Base-by-base conservation (phyloP, 2,888 invertebrate genomes). In the Hypomecis punctinalis region DNA sequence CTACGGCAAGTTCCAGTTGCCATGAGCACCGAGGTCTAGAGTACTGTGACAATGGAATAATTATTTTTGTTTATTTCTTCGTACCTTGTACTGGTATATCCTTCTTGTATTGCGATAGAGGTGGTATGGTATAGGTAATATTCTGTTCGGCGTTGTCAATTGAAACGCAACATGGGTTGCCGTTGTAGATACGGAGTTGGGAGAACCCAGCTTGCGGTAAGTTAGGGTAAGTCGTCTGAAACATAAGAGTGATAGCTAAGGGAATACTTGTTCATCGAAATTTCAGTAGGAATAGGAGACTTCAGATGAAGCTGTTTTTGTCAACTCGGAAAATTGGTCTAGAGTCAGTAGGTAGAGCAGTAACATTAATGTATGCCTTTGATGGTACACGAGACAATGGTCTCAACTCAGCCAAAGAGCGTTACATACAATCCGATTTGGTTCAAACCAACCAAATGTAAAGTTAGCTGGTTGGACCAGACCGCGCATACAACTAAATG, bases 141-240 rank as follows among this genome's bases (percentile, higher is more conserved):
- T 85, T 85, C 33, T 80, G 71, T 85, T 65, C 87, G 61, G 94
- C 93, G 46, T 87, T 87, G 33, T 94, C 89, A 55, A 95, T 89
- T 3, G 83, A 78, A 6, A 91, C 66, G 2, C 88, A 80, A 65
- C 94, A 94, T 8, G 86, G 82, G 56, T 93, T 85, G 1, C 93
- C 93, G 74, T 96, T 96, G 78, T 94, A 96, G 57, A 96, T 84
- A 53, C 95, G 88, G 5, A 95, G 69, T 83, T 96, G 95, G 0
- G 93, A 93, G 13, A 86, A 75, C 0, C 94, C 95, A 0, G 78
- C 64, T 33, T 88, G 77, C 0, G 95, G 95, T 7, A 95, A 74
- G 10, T 93, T 81, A 0, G 95, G 95, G 76, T 94, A 94, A 0
- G 95, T 94, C 67, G 87, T 84, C 94, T 95, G 84, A 8, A 89